Evolutionary conservation across 1,140 invertebrate genomes (phyloP), one percentile per base, ranked within the genome.

Genomic region (Lepidurus packardi): DNA sequence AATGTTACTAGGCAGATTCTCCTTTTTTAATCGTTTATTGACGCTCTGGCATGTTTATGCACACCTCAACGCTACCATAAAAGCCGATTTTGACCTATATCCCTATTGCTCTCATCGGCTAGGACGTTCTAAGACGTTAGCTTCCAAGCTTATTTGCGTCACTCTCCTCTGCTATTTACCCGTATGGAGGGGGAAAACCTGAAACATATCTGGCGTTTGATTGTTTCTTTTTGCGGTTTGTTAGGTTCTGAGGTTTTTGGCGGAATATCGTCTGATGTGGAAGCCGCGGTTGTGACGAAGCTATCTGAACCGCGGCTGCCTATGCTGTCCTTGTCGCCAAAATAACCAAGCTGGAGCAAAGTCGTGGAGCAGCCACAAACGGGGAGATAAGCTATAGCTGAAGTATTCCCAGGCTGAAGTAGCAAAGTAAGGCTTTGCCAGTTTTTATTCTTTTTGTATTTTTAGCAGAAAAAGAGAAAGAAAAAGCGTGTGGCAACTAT

Each of bases 261-360:
- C 53, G 21, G 53, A 65, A 16, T 13, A 65, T 65, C 53, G 4
- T 65, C 16, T 65, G 21, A 13, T 65, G 53, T 11, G 21, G 53
- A 65, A 65, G 21, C 21, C 53, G 53, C 21, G 21, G 21, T n/a
- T 34, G 21, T n/a, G 7, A 65, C 21, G 16, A 65, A 65, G n/a
- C 53, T 65, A 65, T 65, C 16, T 65, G 53, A 65, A 65, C 21
- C 5, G 53, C 53, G 16, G 53, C 53, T 65, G 16, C 34, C 3
- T 34, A 34, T 34, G 34, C 9, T 13, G 53, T 65, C 53, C 53
- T 65, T 65, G 53, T 65, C 53, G 53, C 53, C 53, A 65, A 65
- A 65, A 65, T 65, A 65, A 65, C 53, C 53, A 65, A n/a, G 53
- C 53, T 65, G 16, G 53, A 65, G 53, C 53, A 21, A 65, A 65